Evolutionary conservation across 2,797 vertebrate genomes (phyloP), one percentile per base, ranked within the genome.

Genomic region (Bovichtus variegatus): DNA sequence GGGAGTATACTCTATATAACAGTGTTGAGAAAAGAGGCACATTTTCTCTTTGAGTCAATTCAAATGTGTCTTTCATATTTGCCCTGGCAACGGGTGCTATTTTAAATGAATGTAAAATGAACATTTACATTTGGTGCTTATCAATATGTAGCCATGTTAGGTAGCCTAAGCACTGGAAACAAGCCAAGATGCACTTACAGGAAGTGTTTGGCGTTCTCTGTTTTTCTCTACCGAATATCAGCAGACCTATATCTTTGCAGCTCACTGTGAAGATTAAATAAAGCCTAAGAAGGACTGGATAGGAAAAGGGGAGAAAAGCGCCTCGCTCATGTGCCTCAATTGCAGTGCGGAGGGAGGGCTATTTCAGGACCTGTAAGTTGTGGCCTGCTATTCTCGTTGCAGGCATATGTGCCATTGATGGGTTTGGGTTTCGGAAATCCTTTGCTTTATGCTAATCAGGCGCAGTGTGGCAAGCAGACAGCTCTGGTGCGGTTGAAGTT

Each of bases 351-450:
- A 64, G 74, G 76, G 73, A 90, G 54, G 82, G 65, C 83, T 95
- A 95, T 95, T 95, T 95, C 87, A 88, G 84, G 89, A 88, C 80
- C 86, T 73, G 85, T 84, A 91, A 92, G 94, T 92, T 95, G 94
- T 86, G 94, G 94, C 77, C 76, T 81, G 90, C 92, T 95, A 94
- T 95, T 95, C 93, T 89, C 76, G 90, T 87, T 87, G 74, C 80
- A 82, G 77, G 87, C 93, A 90, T 92, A 84, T 94, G 93, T 83
- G 87, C 92, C 92, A 93, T 93, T 93, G 94, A 94, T 94, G 92
- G 94, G 69, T 89, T 94, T 91, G 90, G 94, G 92, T 95, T 95
- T 94, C 91, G 89, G 91, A 95, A 94, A 94, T 94, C 91, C 92
- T 93, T 92, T 81, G 86, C 92, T 90, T 85, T 89, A 92, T 93